Conservation (phyloP, 2,888 invertebrate species). For the Invenusta paracnida region DNA sequence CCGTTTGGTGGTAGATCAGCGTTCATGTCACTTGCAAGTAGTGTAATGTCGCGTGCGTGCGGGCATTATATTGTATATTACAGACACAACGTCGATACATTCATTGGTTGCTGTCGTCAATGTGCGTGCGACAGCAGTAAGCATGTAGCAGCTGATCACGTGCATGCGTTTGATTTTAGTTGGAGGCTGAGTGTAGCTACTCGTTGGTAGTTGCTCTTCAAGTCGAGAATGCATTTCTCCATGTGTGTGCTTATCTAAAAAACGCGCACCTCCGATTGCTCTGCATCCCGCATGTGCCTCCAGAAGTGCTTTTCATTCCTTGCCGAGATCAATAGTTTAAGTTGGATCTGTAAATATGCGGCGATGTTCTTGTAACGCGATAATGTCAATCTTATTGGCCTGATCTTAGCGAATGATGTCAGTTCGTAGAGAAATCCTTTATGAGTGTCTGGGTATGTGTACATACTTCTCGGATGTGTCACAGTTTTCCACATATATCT, state of each 20-base stretch:
- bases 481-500: too few species aligned
- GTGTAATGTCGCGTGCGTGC: constrained; percentile 18
- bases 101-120: constrained; percentile 20
- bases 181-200: constrained; percentile 26
- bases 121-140: constrained; percentile 14
- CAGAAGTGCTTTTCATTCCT: too few species aligned
- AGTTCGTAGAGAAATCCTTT: too few species aligned
- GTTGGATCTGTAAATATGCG: too few species aligned
- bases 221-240: not conserved
- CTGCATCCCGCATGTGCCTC: not conserved
- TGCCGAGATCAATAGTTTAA: too few species aligned
- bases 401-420: too few species aligned
- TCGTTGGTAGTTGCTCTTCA: not conserved
- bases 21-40: constrained; percentile 21
- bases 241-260: not conserved
- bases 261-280: not conserved
- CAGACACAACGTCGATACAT: constrained; percentile 16
- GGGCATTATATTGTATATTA: constrained; percentile 18
- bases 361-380: too few species aligned
- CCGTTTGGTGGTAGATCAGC: constrained; percentile 26
- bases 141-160: constrained; percentile 29
- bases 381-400: too few species aligned
- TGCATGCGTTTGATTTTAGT: constrained; percentile 29
- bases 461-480: too few species aligned
- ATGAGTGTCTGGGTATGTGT: too few species aligned